A percentile compares a stretch with the other conserved stretches of the same genome.
phyloP scores from a whole-genome alignment of 2,113 vertebrate genomes.

The Setophaga kirtlandii region DNA sequence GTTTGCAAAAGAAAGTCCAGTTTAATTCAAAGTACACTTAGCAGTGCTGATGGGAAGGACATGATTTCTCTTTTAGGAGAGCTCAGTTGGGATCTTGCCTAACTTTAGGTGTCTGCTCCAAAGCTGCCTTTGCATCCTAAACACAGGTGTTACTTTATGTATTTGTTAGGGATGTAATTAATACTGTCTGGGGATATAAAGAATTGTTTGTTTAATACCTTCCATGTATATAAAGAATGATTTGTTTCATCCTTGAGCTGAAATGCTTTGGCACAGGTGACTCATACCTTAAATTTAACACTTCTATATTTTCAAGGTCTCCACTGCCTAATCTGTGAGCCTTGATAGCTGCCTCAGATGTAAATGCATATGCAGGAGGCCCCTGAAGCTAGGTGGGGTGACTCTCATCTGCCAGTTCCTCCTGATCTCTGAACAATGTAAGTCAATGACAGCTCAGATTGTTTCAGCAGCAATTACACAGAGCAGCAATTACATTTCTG shows the following conservation, averaged over 20 bases:
- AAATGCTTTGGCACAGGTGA: background rate
- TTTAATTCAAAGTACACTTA: background rate
- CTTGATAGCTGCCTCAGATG: background rate
- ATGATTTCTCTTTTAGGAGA: background rate
- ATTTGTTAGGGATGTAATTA: background rate
- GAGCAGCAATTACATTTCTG: conserved; percentile 60
- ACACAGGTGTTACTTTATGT: rapidly evolving
- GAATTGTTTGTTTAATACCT: background rate
- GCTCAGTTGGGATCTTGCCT: background rate
- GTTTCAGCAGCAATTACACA: conserved; percentile 54
- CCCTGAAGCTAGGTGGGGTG: conserved; percentile 32
- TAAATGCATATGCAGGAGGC: conserved; percentile 21
- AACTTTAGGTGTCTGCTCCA: background rate
- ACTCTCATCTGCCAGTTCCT: conserved; percentile 55
- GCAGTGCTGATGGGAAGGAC: background rate
- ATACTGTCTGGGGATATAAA: background rate
- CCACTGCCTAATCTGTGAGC: background rate
- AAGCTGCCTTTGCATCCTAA: background rate
- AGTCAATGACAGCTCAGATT: conserved; percentile 57
- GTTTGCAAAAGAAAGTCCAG: background rate
- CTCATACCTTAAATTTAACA: background rate
- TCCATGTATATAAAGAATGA: background rate
- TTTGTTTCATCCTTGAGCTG: background rate
- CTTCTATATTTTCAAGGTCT: background rate
- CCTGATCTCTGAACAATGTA: conserved; percentile 52